Percentiles rank a stretch among this genome's conserved stretches.
Conservation (phyloP, 2,113 vertebrate species). For the Notechis scutatus region DNA sequence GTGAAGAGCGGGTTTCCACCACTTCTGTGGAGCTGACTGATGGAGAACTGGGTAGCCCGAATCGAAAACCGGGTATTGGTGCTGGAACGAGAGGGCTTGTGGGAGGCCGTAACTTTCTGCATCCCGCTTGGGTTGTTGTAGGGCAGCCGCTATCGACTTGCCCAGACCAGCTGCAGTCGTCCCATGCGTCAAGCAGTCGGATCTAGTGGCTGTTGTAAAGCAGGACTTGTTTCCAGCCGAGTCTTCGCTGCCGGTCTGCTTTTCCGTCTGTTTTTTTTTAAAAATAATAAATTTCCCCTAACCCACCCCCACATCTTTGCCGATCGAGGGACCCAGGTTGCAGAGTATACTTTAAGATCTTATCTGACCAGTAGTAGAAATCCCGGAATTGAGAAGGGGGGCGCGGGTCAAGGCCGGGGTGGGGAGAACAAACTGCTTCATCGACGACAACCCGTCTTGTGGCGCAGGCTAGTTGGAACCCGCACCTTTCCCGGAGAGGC, state of each 20-base stretch:
- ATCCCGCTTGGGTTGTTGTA: neutral
- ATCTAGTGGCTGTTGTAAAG: neutral
- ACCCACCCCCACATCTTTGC: neutral
- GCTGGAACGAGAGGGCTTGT: neutral
- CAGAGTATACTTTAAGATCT: neutral
- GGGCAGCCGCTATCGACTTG: neutral
- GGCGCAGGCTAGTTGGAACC: neutral
- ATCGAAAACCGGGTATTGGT: neutral
- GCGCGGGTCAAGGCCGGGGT: neutral
- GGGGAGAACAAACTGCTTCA: neutral
- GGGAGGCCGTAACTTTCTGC: neutral
- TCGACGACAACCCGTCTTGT: neutral
- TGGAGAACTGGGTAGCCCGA: neutral
- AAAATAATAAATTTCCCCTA: neutral
- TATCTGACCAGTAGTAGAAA: neutral
- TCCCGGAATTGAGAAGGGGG: neutral
- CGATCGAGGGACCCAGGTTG: neutral
- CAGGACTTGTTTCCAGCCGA: neutral
- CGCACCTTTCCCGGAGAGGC: neutral
- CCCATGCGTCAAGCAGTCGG: neutral
- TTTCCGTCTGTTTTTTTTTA: neutral
- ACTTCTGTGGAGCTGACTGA: neutral
- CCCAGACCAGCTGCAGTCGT: neutral
- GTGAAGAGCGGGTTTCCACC: too few species aligned
- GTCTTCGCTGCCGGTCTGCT: neutral